Percentiles rank a stretch among this genome's conserved stretches.
Evolutionary conservation across 2,797 vertebrate genomes (phyloP).

Genomic region (Petrocephalus sullivani): DNA sequence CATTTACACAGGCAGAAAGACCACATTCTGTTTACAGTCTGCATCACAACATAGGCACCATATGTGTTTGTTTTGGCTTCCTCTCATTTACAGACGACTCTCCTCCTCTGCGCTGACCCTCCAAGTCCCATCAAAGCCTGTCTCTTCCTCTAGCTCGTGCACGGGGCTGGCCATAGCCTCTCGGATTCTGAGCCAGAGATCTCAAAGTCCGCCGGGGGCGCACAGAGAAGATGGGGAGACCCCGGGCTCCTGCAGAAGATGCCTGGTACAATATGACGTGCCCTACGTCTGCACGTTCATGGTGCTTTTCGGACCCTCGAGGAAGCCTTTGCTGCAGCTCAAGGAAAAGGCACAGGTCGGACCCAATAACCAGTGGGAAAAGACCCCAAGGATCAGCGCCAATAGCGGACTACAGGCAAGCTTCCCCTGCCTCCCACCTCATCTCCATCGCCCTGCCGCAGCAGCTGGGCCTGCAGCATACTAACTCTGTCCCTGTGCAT

Average conservation of each 20-base stretch:
- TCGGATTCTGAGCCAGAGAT: neutral
- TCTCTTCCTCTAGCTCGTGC: neutral
- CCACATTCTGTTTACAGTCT: constrained; percentile 63
- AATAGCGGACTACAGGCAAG: neutral
- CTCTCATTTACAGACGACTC: neutral
- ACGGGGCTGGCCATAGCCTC: too few species aligned
- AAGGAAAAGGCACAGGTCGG: neutral
- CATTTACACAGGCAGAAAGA: constrained; percentile 66
- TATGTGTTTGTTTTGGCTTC: constrained; percentile 21
- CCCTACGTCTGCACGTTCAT: neutral
- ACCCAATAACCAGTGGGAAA: neutral
- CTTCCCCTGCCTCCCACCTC: neutral
- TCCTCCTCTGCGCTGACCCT: neutral
- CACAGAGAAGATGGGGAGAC: neutral
- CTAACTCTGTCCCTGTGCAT: neutral
- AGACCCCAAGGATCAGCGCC: constrained; percentile 28
- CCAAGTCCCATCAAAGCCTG: neutral
- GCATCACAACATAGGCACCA: constrained; percentile 54
- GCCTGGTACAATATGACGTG: neutral
- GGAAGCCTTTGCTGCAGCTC: neutral
- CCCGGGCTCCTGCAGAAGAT: neutral
- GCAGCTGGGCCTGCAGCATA: neutral
- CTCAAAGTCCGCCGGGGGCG: neutral
- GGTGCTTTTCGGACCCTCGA: neutral
- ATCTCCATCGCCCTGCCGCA: constrained; percentile 9